Evolutionary conservation across 2,797 vertebrate species (phyloP).

Genomic region (Parambassis ranga): DNA sequence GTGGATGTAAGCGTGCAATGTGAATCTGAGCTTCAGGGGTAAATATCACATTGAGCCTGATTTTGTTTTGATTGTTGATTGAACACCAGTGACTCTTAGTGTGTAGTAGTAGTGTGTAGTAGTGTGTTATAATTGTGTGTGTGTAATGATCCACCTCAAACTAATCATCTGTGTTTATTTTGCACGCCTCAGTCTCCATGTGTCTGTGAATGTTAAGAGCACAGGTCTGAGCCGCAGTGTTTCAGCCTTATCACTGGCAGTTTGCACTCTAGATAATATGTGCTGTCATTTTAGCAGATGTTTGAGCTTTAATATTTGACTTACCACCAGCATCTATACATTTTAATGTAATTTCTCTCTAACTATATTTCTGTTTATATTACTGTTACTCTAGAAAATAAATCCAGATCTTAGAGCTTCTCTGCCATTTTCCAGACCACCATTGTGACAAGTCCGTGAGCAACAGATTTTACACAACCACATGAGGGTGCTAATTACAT

Average conservation of each 20-base stretch:
- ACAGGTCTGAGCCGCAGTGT: not conserved
- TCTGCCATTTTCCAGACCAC: too few species aligned
- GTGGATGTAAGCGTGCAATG: not conserved
- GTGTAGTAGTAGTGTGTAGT: not conserved
- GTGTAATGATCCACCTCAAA: not conserved
- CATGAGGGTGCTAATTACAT: too few species aligned
- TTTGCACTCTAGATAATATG: not conserved
- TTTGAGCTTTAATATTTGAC: too few species aligned
- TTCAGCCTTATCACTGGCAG: conserved; percentile 18
- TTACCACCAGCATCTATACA: not conserved
- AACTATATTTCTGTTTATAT: too few species aligned
- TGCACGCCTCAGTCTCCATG: not conserved
- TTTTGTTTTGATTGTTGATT: conserved; percentile 15
- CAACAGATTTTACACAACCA: too few species aligned
- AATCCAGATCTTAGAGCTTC: too few species aligned
- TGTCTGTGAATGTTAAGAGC: conserved; percentile 6
- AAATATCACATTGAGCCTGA: not conserved
- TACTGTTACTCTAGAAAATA: too few species aligned
- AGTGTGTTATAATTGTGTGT: not conserved
- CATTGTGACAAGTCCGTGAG: too few species aligned
- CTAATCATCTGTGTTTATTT: conserved; percentile 22
- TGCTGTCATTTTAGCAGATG: not conserved
- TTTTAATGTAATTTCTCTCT: too few species aligned
- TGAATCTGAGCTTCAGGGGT: not conserved
- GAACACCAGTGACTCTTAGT: not conserved